Percentiles rank a stretch among this genome's conserved stretches.
Conservation (phyloP, 2,113 vertebrate species). For the Grantiella picta region DNA sequence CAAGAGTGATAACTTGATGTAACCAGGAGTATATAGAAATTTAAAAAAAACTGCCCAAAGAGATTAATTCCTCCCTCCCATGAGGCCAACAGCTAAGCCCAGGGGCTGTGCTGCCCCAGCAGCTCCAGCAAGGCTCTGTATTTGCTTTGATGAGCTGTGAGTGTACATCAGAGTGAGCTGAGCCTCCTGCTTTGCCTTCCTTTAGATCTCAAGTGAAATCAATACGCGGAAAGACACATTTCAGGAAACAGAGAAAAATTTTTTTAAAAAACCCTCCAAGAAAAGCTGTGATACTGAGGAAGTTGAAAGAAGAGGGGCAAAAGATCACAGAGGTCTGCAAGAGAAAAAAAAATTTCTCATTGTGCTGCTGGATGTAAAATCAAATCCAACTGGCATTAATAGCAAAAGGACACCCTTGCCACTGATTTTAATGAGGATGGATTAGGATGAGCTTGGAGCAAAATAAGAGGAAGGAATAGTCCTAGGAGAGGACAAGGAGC, state of each 20-base stretch:
- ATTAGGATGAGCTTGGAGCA: not conserved
- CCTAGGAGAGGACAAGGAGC: not conserved
- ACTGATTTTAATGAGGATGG: not conserved
- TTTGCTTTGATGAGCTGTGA: not conserved
- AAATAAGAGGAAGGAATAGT: not conserved
- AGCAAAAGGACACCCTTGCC: not conserved
- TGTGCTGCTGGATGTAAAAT: not conserved
- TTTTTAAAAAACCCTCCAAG: not conserved
- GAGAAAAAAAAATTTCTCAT: not conserved
- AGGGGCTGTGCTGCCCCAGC: not conserved
- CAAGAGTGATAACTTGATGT: not conserved
- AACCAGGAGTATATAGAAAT: not conserved
- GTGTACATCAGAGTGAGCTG: not conserved
- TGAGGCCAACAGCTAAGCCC: not conserved
- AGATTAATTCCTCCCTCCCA: not conserved
- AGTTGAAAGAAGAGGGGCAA: not conserved
- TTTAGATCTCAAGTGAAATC: not conserved
- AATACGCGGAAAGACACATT: not conserved
- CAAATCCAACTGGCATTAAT: not conserved
- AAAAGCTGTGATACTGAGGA: not conserved
- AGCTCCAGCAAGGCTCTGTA: not conserved
- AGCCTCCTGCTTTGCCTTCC: not conserved
- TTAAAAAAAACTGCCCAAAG: not conserved
- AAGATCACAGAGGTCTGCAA: not conserved
- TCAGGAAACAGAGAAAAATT: not conserved